phyloP scores from a whole-genome alignment of 2,797 vertebrate species.

The Apodemus agrarius region DNA sequence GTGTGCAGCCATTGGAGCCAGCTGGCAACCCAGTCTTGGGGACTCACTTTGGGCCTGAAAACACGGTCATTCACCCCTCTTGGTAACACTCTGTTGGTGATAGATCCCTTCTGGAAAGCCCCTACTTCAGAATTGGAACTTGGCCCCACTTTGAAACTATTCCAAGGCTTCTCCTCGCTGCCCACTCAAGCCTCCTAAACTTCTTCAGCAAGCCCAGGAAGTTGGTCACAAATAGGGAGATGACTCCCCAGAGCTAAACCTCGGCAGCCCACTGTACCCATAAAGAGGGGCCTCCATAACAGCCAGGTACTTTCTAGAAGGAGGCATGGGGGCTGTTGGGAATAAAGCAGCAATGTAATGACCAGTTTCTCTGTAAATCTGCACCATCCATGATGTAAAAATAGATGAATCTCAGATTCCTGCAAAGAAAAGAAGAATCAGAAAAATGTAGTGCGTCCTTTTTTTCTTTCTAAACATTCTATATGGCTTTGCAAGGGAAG shows the following conservation, averaged over 20 bases:
- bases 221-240: neutral
- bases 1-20: neutral
- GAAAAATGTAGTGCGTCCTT: neutral
- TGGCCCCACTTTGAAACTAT: neutral
- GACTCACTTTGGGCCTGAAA: neutral
- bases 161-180: neutral
- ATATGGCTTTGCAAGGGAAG: neutral
- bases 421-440: neutral
- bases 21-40: neutral
- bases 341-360: neutral
- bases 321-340: neutral
- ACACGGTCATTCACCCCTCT: neutral
- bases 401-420: neutral
- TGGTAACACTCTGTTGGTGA: neutral
- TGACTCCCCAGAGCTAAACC: neutral
- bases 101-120: neutral
- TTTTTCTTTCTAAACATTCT: slow-evolving; percentile 35
- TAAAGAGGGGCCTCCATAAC: neutral
- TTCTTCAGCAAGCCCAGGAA: neutral
- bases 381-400: neutral
- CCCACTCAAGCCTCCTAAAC: neutral
- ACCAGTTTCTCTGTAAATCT: neutral
- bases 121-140: neutral
- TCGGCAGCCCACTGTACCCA: neutral
- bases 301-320: neutral